Percentiles rank a stretch among this genome's conserved stretches.
Evolutionary conservation across 2,888 invertebrate species (phyloP).

Genomic region (Auanema sp.): DNA sequence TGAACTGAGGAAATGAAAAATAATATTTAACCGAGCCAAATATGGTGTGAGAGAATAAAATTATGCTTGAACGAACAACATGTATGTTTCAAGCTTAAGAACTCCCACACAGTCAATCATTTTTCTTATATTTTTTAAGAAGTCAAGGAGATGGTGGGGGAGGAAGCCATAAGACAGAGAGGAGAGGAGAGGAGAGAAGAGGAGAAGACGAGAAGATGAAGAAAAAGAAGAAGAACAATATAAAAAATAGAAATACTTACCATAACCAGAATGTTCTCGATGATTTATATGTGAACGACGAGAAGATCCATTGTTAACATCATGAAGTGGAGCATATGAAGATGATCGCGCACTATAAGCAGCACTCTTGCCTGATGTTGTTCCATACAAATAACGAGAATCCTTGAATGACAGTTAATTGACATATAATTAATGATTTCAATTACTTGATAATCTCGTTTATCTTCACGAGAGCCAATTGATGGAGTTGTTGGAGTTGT

Average conservation of each 20-base stretch:
- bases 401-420: no score
- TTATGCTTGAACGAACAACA: no score
- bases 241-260: neutral
- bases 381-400: no score
- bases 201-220: neutral
- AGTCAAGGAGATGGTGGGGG: neutral
- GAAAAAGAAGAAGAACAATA: neutral
- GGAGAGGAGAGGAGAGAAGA: neutral
- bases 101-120: neutral
- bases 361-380: no score
- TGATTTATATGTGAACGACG: no score
- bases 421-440: neutral
- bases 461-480: neutral
- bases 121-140: neutral
- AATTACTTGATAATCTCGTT: constrained; percentile 4
- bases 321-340: no score
- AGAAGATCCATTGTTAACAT: no score
- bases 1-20: no score
- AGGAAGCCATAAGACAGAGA: neutral
- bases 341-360: no score
- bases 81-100: neutral
- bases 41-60: no score
- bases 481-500: neutral
- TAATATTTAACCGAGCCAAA: no score
- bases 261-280: neutral